Evolutionary conservation across 2,113 vertebrate genomes (phyloP).

Genomic region (Ceyx cyanopectus): DNA sequence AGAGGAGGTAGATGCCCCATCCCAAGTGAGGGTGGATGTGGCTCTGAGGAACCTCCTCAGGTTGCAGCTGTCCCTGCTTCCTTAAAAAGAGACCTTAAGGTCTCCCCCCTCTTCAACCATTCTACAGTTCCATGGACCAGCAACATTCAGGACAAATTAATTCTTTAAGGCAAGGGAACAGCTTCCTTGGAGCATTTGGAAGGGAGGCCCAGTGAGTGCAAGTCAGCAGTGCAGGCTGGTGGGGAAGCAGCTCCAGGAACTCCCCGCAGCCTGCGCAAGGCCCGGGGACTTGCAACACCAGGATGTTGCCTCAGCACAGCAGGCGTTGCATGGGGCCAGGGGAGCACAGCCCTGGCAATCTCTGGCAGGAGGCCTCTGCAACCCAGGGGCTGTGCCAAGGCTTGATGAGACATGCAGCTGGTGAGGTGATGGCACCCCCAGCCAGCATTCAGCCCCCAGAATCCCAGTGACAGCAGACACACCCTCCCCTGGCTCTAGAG

Average conservation of each 20-base stretch:
- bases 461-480: neutral
- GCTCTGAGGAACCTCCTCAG: neutral
- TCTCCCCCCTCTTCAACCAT: neutral
- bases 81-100: neutral
- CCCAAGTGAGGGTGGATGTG: too few species aligned
- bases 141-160: neutral
- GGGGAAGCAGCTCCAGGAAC: neutral
- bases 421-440: rapidly evolving
- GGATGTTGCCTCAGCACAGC: slow-evolving; percentile 23
- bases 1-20: neutral
- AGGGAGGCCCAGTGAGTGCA: rapidly evolving
- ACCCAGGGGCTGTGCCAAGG: neutral
- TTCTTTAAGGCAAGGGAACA: too few species aligned
- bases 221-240: neutral
- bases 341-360: neutral
- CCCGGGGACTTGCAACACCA: neutral
- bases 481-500: neutral
- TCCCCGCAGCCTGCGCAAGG: neutral
- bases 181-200: neutral
- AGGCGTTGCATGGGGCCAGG: neutral
- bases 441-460: neutral
- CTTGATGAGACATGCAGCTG: neutral
- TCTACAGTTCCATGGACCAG: neutral
- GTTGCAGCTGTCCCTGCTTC: neutral
- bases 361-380: neutral